Evolutionary conservation across 2,797 vertebrate genomes (phyloP).

Genomic region (Rhinophrynus dorsalis): DNA sequence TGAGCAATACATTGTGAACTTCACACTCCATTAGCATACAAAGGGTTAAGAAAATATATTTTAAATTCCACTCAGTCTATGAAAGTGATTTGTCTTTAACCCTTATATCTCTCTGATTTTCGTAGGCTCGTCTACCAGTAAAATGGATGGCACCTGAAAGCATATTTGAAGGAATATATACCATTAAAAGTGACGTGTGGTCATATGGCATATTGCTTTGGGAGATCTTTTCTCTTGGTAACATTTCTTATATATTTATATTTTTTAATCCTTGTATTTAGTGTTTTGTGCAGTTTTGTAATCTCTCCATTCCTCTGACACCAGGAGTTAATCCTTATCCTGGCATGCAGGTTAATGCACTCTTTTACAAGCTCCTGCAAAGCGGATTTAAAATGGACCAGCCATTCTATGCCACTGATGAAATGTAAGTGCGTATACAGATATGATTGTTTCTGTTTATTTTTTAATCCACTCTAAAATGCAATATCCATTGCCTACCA

Average conservation of each 20-base stretch:
- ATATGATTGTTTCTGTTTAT: too few relatives aligned
- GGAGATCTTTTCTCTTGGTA: conserved; percentile 98
- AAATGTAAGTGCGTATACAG: conserved; percentile 73
- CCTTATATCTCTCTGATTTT: too few relatives aligned
- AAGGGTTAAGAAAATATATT: too few relatives aligned
- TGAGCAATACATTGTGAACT: too few relatives aligned
- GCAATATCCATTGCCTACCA: too few relatives aligned
- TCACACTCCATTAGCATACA: too few relatives aligned
- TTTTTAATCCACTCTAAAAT: too few relatives aligned
- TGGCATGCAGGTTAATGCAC: conserved; percentile 84
- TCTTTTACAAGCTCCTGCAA: conserved; percentile 88
- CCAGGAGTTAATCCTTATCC: conserved; percentile 94
- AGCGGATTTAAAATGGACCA: conserved; percentile 93
- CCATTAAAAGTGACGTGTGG: conserved; percentile 95
- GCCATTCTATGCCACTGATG: conserved; percentile 85
- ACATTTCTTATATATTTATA: background rate
- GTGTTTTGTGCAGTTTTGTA: background rate
- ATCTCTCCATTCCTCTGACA: background rate
- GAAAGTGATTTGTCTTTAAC: too few relatives aligned
- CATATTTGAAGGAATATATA: conserved; percentile 90
- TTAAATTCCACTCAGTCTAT: too few relatives aligned
- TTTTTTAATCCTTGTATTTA: background rate
- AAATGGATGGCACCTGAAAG: conserved; percentile 99
- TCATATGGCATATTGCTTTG: conserved; percentile 94
- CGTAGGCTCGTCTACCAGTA: conserved; percentile 88